Evolutionary conservation across 2,797 vertebrate genomes (phyloP).

Genomic region (Artibeus jamaicensis): DNA sequence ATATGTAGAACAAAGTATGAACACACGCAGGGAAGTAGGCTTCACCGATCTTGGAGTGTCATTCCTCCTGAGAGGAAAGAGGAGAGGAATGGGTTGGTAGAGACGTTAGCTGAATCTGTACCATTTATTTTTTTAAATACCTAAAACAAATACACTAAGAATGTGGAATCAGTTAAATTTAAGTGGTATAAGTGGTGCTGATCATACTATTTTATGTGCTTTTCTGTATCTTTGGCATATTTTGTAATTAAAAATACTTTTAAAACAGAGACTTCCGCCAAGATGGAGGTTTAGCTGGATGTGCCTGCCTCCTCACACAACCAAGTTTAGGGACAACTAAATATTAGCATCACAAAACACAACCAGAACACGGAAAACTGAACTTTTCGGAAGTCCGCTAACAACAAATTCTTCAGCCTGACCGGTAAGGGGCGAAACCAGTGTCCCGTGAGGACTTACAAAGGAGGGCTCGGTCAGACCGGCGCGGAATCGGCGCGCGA

Average conservation of each 20-base stretch:
- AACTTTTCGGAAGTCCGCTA: too few species aligned
- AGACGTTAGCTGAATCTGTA: background rate
- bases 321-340: too few species aligned
- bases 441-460: too few species aligned
- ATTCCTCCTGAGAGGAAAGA: background rate
- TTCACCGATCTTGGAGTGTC: background rate
- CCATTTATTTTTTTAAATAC: background rate
- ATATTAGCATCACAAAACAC: too few species aligned
- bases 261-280: too few species aligned
- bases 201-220: background rate
- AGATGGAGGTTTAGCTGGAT: too few species aligned
- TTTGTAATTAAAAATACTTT: background rate
- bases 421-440: too few species aligned
- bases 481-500: too few species aligned
- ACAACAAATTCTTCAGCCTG: too few species aligned
- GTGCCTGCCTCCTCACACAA: too few species aligned
- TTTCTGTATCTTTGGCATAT: background rate
- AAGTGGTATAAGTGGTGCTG: background rate
- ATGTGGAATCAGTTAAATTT: slow-evolving; percentile 3
- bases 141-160: background rate
- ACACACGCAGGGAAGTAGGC: background rate
- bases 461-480: too few species aligned
- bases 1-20: background rate
- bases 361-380: too few species aligned
- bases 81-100: background rate